Evolutionary conservation across 2,113 vertebrate genomes (phyloP).

Genomic region (Progne subis): DNA sequence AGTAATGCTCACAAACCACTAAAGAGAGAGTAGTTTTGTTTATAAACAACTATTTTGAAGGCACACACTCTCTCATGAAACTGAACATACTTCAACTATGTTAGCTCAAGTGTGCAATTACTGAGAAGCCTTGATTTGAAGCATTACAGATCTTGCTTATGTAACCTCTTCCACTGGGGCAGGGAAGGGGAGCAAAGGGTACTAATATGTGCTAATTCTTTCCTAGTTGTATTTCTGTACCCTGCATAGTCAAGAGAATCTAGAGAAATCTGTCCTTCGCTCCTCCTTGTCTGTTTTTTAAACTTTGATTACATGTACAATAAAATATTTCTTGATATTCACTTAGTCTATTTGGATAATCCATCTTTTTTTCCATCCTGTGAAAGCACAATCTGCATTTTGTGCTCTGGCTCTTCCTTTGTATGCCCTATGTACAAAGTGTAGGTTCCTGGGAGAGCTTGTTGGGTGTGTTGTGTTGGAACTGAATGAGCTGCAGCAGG

Average conservation of each 20-base stretch:
- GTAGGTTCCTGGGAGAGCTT: neutral
- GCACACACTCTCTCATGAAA: conserved; percentile 18
- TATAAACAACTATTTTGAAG: neutral
- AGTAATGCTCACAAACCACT: conserved; percentile 52
- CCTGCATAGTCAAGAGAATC: conserved; percentile 37
- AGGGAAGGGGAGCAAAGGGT: conserved; percentile 52
- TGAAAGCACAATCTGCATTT: neutral
- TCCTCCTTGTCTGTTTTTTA: conserved; percentile 63
- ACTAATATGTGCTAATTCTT: conserved; percentile 44
- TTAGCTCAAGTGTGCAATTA: conserved; percentile 45
- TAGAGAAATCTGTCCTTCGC: conserved; percentile 45
- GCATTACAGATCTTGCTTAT: conserved; percentile 34
- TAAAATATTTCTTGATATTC: conserved; percentile 78
- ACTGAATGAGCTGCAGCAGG: neutral
- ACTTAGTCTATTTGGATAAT: neutral
- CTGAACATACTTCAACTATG: conserved; percentile 24
- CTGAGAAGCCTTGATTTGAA: conserved; percentile 42
- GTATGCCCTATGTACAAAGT: neutral
- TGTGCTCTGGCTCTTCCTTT: neutral
- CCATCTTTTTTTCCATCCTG: neutral
- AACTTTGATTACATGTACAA: conserved; percentile 71
- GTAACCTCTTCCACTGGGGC: conserved; percentile 24
- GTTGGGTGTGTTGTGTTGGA: neutral
- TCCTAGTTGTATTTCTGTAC: conserved; percentile 62
- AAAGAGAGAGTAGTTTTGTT: neutral